Base-by-base conservation (phyloP, 2,797 vertebrate genomes). In the Pseudochirops corinnae region DNA sequence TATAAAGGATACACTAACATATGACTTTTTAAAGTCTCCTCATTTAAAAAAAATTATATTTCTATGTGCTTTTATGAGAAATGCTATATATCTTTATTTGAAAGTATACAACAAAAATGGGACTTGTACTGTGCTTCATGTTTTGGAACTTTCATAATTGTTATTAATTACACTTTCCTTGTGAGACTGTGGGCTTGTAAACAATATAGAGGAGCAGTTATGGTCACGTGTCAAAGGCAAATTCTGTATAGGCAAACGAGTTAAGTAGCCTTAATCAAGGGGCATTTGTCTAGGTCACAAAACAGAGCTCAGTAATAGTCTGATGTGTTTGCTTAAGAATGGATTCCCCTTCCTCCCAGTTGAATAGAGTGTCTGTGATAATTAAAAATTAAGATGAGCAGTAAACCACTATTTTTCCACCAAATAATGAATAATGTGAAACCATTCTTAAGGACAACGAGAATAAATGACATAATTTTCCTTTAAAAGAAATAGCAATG, bases 321-420 rank as follows among this genome's bases (percentile, higher is more conserved):
- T 92, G 4, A 91, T 55, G 5, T 90, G 0, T 91, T 97, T 97
- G 24, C 0, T 55, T 93, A 93, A 93, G n/a, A 50, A 95, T 96
- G 91, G 0, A 1, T 39, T 62, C 90, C 82, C 95, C 91, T 16
- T 28, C 12, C 21, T 16, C 12, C 2, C 58, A 93, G 91, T 18
- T 94, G 4, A 62, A 46, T 74, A 52, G n/a, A 62, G 1, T 58
- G 67, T 92, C 82, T 58, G 0, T 67, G 12, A 94, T 82, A 94
- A 92, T 9, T 58, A 93, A 93, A 95, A 93, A 53, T 74, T 95
- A 52, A 90, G 16, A 90, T 96, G 39, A 93, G n/a, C 5, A 94
- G 67, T 92, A 95, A 97, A 52, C 10, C 56, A 29, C 91, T 1
- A 39, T 91, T 87, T 90, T 92, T 94, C 91, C n/a, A 13, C 50